Evolutionary conservation across 1,140 invertebrate species (phyloP), one percentile per base, ranked within the genome.

Genomic region (Brachionus rotundiformis): DNA sequence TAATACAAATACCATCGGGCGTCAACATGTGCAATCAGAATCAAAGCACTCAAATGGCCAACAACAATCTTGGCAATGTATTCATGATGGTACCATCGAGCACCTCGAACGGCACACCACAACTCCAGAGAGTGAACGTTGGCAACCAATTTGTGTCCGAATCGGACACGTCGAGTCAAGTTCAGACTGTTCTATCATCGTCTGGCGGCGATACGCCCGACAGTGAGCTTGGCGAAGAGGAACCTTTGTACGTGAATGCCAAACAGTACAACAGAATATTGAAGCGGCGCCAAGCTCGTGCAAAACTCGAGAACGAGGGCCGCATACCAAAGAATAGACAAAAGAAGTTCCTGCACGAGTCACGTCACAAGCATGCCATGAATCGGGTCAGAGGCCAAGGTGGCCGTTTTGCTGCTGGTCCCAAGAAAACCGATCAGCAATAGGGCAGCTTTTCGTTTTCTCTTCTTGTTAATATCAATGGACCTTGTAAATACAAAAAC

Each of bases 261-360:
- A 96, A 96, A 86, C 97, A 99, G 82, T 89, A 89, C 82, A 85
- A 88, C 77, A 77, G 88, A 19, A 89, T 89, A 81, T 82, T 89
- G 33, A 89, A 88, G 82, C 81, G 88, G 27, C 80, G 88, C 27
- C 85, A 85, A 49, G 87, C 87, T 0, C 73, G 88, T 75, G 87
- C 87, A 3, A 88, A 87, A 83, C 83, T 89, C 3, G 86, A 88
- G 82, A 85, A 85, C 25, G 68, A 83, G 16, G 95, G 95, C 29
- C 93, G 95, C 88, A 98, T 99, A 87, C 95, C 96, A 25, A 98
- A 98, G 88, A 94, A 96, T 87, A 90, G 96, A 89, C 36, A 96
- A 93, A 73, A 73, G 27, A 98, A 98, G 94, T 99, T 98, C 87
- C 90, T 98, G n/a, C 96, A 99, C 85, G 96, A 98, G 89, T 98